phyloP scores from a whole-genome alignment of 2,888 invertebrate genomes.

The Diaphora mendica region DNA sequence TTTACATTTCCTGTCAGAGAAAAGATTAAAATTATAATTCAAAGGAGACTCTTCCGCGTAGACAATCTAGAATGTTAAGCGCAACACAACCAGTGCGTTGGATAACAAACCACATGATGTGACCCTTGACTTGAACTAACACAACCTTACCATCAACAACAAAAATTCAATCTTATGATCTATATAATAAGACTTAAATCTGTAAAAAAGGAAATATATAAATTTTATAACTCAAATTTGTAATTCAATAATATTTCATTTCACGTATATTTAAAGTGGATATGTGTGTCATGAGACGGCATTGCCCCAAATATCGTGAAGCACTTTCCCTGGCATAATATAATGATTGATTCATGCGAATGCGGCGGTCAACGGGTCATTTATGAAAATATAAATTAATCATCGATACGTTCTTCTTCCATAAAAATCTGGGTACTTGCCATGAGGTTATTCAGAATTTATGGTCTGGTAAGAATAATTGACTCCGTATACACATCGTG shows the following conservation, averaged over 20 bases:
- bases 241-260: slow-evolving; percentile 31
- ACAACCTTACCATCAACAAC: not conserved
- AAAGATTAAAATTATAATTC: slow-evolving; percentile 3
- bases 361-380: not conserved
- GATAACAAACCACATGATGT: slow-evolving; percentile 12
- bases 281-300: slow-evolving; percentile 33
- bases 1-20: not conserved
- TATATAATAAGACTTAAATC: slow-evolving; percentile 6
- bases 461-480: not conserved
- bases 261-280: slow-evolving; percentile 29
- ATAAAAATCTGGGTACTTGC: not conserved
- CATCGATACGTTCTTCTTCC: not conserved
- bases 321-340: slow-evolving; percentile 36
- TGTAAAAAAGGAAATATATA: not conserved
- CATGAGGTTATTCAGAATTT: not conserved
- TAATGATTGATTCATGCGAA: slow-evolving; percentile 27
- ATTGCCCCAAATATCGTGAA: slow-evolving; percentile 37
- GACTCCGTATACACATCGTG: no score
- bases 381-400: not conserved
- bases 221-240: slow-evolving; percentile 34
- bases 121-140: slow-evolving; percentile 16
- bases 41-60: slow-evolving; percentile 11
- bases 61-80: slow-evolving; percentile 6
- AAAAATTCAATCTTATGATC: slow-evolving; percentile 14
- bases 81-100: not conserved